Evolutionary conservation across 2,888 invertebrate genomes (phyloP).

Genomic region (Sicus ferrugineus): DNA sequence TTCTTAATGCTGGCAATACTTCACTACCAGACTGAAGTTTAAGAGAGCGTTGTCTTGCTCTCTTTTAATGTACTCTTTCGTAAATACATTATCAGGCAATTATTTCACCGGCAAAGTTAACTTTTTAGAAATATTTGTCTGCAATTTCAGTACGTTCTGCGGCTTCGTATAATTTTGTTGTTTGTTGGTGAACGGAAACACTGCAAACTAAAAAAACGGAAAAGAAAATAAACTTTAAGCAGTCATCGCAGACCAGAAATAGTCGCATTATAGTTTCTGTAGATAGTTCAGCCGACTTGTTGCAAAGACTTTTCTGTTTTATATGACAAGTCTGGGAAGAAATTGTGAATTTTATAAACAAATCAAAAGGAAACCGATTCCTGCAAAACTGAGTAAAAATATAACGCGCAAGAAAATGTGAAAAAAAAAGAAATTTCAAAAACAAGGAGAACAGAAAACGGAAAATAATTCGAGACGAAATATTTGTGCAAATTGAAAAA

Average conservation of each 20-base stretch:
- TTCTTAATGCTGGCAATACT: no score
- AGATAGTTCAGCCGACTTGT: conserved; percentile 42
- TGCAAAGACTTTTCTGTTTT: not conserved
- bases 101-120: not conserved
- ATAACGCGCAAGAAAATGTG: conserved; percentile 41
- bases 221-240: conserved; percentile 29
- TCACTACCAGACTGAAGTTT: no score
- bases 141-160: conserved; percentile 31
- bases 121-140: not conserved
- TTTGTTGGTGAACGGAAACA: not conserved
- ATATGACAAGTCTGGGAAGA: conserved; percentile 8
- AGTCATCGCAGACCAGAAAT: conserved; percentile 43
- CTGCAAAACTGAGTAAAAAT: conserved; percentile 37
- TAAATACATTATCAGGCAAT: no score
- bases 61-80: no score
- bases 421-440: conserved; percentile 42
- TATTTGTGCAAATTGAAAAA: conserved; percentile 29
- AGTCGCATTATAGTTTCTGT: conserved; percentile 26
- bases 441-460: conserved; percentile 24
- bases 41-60: no score
- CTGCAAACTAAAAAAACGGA: conserved; percentile 19
- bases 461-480: conserved; percentile 23
- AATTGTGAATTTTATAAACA: conserved; percentile 41
- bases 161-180: conserved; percentile 35
- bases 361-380: conserved; percentile 44